Conservation (phyloP, 1,140 invertebrate genomes). For the Drosophila ananassae region DNA sequence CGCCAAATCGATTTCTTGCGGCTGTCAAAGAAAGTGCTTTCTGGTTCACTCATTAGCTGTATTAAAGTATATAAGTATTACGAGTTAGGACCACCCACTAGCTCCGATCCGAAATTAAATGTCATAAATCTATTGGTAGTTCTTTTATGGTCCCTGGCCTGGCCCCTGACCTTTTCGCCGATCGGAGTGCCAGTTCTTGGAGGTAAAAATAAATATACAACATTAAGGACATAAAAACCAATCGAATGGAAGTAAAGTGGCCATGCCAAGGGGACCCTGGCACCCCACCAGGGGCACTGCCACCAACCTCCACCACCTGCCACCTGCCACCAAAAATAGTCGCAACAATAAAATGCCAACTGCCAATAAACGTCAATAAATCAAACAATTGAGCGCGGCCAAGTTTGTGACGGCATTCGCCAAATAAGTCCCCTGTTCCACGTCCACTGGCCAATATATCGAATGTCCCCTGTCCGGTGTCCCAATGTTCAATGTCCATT, state of each 20-base stretch:
- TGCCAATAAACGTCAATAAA: constrained; percentile 79
- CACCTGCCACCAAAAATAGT: constrained; percentile 43
- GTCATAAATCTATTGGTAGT: constrained; percentile 65
- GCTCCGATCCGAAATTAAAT: constrained; percentile 53
- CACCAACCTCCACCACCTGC: not conserved
- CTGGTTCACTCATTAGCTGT: constrained; percentile 45
- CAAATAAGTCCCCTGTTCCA: constrained; percentile 61
- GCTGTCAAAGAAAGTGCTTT: not conserved
- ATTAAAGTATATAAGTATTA: constrained; percentile 1
- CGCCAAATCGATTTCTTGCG: constrained; percentile 12
- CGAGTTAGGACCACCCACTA: not conserved
- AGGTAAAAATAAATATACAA: constrained; percentile 1
- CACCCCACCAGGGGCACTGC: not conserved
- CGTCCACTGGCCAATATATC: constrained; percentile 2
- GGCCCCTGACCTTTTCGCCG: constrained; percentile 53
- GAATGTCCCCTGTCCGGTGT: not conserved
- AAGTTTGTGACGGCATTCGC: constrained; percentile 59
- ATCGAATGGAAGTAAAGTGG: constrained; percentile 56
- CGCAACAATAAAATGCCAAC: constrained; percentile 77
- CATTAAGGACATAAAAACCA: constrained; percentile 62
- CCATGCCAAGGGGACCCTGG: not conserved
- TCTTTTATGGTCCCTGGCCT: constrained; percentile 32
- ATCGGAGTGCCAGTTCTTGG: not conserved
- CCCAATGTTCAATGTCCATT: not conserved
- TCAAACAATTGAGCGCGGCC: constrained; percentile 75